Base-by-base conservation (phyloP, 2,113 vertebrate genomes). In the Cepphus grylle region DNA sequence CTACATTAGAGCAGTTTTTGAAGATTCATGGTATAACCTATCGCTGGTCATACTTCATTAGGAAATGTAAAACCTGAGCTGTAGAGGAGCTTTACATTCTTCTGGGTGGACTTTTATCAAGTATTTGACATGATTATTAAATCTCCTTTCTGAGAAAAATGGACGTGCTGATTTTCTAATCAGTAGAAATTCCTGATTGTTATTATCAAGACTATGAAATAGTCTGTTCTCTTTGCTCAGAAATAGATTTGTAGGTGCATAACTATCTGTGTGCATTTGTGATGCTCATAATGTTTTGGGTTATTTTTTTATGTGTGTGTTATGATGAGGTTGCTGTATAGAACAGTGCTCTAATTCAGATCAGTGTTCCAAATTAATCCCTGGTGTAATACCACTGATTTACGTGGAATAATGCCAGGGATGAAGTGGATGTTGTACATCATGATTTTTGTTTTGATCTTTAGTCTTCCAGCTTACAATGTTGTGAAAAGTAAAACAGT, bases 301-400 rank as follows among this genome's bases (percentile, higher is more conserved):
- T 8, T 56, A 0, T 56, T 81, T 93, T 40, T 36, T 40, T 17
- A 2, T 73, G 11, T 62, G 15, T 43, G 16, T 86, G n/a, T 86
- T 72, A 43, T 34, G 29, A 50, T 50, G 61, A 90, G 52, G 50
- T 83, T 86, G 52, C 78, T 86, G 29, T 80, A 25, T 63, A 47
- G 88, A 95, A n/a, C 59, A 74, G 86, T 63, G 62, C n/a, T 95
- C 29, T 85, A 76, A 77, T 94, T 96, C 78, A 78, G 50, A 88
- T 88, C 91, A 78, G 45, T 82, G 58, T 85, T 95, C 21, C 85
- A 96, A 96, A 94, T 91, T 95, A 96, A 95, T 96, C 94, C 47
- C 81, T 45, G 11, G 45, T 96, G 89, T 93, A 95, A 93, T 82
- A 71, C 62, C 66, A 52, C 81, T 90, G 87, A 90, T 90, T 70